These are phyloP conservation scores for Amazonetta brasiliensis DNA, from an alignment of 2,797 vertebrate genomes.

Conservation along the genomic window DNA sequence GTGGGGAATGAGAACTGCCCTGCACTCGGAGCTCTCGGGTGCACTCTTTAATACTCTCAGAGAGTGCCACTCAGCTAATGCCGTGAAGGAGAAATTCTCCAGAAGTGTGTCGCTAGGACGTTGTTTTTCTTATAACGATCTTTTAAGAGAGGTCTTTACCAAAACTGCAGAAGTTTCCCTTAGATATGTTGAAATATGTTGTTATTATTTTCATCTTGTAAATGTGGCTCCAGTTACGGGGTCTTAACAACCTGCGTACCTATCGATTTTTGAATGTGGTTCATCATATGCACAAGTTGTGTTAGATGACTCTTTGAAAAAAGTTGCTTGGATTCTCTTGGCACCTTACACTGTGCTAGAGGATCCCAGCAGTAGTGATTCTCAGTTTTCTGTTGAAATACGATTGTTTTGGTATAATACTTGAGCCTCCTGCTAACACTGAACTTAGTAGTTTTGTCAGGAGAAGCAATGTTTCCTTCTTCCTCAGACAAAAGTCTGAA, in stretches of 20 bases:
- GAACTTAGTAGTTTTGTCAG: background rate
- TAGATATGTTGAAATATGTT: accelerated
- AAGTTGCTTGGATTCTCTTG: background rate
- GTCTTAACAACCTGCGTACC: background rate
- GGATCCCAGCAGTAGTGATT: background rate
- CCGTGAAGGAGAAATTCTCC: accelerated
- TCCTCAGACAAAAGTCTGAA: background rate
- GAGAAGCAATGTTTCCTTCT: background rate
- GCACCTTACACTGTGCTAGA: accelerated
- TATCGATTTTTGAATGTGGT: background rate
- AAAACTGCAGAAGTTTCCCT: background rate
- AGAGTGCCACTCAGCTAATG: accelerated
- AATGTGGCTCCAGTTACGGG: background rate
- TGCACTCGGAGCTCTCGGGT: background rate
- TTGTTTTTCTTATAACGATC: background rate
- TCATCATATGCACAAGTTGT: background rate
- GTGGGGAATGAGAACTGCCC: background rate
- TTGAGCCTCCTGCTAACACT: background rate
- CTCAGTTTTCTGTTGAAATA: background rate
- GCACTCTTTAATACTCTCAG: accelerated
- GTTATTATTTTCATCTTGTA: background rate
- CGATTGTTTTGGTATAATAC: background rate
- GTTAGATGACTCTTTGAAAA: background rate
- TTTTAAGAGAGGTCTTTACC: accelerated
- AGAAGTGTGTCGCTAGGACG: accelerated